phyloP scores from a whole-genome alignment of 2,888 invertebrate genomes.

The Odontocerum albicorne region DNA sequence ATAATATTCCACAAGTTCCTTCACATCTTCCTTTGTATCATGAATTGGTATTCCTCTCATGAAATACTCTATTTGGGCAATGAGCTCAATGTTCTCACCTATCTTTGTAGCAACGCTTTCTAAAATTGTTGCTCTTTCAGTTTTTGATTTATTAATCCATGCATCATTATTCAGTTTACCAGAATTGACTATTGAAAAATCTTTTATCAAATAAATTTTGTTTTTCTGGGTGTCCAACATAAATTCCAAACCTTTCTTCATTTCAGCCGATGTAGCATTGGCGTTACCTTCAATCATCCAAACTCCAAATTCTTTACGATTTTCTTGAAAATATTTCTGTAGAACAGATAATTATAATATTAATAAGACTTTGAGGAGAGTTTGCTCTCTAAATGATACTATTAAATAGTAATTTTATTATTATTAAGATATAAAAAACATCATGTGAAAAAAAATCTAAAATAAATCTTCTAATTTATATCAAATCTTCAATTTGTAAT shows the following conservation, averaged over 20 bases:
- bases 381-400: no score
- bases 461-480: no score
- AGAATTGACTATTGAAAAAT: not conserved
- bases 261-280: constrained; percentile 13
- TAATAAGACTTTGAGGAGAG: no score
- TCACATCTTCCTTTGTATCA: constrained; percentile 49
- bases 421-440: no score
- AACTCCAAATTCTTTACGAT: constrained; percentile 36
- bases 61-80: constrained; percentile 51
- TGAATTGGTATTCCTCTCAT: constrained; percentile 48
- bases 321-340: constrained; percentile 41
- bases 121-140: constrained; percentile 9
- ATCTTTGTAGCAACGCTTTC: constrained; percentile 52
- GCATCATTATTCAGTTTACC: not conserved
- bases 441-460: no score
- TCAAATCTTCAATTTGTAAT: no score
- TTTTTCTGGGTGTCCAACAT: constrained; percentile 6
- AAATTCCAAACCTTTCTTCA: no score
- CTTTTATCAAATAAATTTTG: constrained; percentile 5
- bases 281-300: constrained; percentile 16
- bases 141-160: constrained; percentile 7
- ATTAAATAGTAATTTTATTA: no score
- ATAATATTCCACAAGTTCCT: constrained; percentile 50
- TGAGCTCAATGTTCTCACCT: constrained; percentile 49
- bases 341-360: constrained; percentile 29